A percentile compares a stretch with the other conserved stretches of the same genome.
Conservation (phyloP, 2,113 vertebrate genomes). For the human (Homo sapiens) region GRCh38 chr7:21758001-21758500, state of each 20-base stretch:
- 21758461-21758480: background rate
- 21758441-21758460: background rate
- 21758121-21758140: accelerated
- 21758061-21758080: background rate
- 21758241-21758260: background rate
- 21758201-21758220: too few species aligned
- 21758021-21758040: background rate
- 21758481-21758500: background rate
- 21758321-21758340: background rate
- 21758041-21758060: background rate
- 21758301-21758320: background rate
- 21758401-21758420: background rate
- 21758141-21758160: background rate
- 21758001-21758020: background rate
- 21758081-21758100: background rate
- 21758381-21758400: background rate
- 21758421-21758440: background rate
- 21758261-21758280: background rate
- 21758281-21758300: background rate
- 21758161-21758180: background rate
- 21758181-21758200: background rate
- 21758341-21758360: background rate
- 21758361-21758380: background rate
- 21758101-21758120: accelerated
- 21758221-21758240: background rate